phyloP scores from a whole-genome alignment of 2,113 vertebrate species.

The Zosterops lateralis region DNA sequence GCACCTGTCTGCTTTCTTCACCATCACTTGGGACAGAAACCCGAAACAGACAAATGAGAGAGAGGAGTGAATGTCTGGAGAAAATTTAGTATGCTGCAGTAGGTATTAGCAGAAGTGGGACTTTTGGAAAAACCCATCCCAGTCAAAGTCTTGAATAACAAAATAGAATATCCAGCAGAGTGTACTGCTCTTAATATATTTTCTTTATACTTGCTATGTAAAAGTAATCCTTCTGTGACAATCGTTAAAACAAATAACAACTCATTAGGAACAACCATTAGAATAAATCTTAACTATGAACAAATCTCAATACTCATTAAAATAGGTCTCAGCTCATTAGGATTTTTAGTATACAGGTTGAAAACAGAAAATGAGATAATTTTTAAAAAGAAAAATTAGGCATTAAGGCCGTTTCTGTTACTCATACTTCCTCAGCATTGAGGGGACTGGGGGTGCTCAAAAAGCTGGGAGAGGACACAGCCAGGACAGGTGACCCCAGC shows the following conservation, averaged over 20 bases:
- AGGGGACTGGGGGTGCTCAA: background rate
- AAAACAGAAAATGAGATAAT: background rate
- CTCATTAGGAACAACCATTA: background rate
- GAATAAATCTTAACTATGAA: background rate
- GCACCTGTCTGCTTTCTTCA: background rate
- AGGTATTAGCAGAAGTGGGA: background rate
- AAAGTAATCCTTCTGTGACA: background rate
- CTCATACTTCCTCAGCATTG: background rate
- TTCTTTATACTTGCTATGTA: background rate
- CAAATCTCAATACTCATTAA: background rate
- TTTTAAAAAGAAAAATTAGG: background rate
- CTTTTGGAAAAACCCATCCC: background rate
- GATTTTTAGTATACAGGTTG: background rate
- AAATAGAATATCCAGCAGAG: background rate
- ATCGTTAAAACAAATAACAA: background rate
- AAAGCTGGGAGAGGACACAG: background rate
- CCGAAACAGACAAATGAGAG: background rate
- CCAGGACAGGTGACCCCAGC: background rate
- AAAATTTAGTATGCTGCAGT: background rate
- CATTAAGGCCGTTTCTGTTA: background rate
- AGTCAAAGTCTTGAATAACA: background rate
- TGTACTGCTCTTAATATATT: background rate
- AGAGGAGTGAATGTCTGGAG: background rate
- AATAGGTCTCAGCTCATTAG: background rate
- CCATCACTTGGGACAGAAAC: background rate